Evolutionary conservation across 2,888 invertebrate species (phyloP).

Genomic region (Meloe dianella): DNA sequence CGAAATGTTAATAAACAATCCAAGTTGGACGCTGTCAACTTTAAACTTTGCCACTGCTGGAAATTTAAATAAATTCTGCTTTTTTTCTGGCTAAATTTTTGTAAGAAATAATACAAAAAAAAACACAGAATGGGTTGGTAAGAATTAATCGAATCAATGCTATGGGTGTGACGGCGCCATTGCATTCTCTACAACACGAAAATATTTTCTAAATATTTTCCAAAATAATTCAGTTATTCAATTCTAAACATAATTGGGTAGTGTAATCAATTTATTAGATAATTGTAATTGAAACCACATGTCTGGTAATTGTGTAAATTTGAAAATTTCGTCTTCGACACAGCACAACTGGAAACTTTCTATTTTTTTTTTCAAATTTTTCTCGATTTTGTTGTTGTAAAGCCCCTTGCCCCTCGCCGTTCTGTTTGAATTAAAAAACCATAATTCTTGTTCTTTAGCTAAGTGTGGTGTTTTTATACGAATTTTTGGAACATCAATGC

Average conservation of each 20-base stretch:
- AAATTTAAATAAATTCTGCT: not conserved
- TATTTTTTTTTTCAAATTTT: not conserved
- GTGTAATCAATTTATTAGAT: too few species aligned
- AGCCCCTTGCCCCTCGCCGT: not conserved
- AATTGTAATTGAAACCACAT: too few species aligned
- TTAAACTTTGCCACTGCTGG: too few species aligned
- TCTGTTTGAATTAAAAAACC: not conserved
- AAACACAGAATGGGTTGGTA: slow-evolving; percentile 9
- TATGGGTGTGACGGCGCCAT: slow-evolving; percentile 8
- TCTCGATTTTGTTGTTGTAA: not conserved
- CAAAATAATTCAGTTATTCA: not conserved
- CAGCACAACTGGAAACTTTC: not conserved
- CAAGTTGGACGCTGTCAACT: not conserved
- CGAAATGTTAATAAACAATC: not conserved
- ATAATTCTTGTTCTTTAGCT: slow-evolving; percentile 2
- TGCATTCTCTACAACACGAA: not conserved
- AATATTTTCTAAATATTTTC: slow-evolving; percentile 1
- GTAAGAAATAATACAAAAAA: too few species aligned
- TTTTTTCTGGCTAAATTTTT: not conserved
- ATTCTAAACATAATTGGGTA: not conserved
- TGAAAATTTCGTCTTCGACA: not conserved
- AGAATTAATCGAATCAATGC: slow-evolving; percentile 6
- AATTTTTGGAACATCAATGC: not conserved
- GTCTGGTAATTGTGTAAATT: not conserved
- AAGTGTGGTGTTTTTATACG: not conserved